Percentiles rank a stretch among this genome's conserved stretches.
These are phyloP conservation scores for Achatina immaculata DNA, from an alignment of 1,140 invertebrate species.

Conservation along the genomic window DNA sequence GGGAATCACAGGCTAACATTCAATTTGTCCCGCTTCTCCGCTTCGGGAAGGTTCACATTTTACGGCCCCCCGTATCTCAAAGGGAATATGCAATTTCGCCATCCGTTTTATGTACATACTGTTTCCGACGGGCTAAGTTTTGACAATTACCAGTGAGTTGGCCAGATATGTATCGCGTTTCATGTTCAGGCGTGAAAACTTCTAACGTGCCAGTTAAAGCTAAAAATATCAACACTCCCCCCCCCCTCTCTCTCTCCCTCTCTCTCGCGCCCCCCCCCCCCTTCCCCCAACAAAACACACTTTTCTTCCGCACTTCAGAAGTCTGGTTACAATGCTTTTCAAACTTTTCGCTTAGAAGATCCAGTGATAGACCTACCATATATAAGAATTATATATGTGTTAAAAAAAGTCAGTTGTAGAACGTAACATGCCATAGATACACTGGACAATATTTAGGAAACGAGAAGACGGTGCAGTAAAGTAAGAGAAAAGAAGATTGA, in stretches of 20 bases:
- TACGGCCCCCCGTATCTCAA: neutral
- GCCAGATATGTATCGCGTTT: conserved; percentile 10
- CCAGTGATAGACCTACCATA: no score
- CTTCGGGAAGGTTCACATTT: neutral
- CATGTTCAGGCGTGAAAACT: conserved; percentile 16
- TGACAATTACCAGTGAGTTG: conserved; percentile 8
- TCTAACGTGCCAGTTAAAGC: neutral
- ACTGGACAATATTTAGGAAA: no score
- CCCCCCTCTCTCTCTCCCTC: neutral
- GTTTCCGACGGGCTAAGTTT: neutral
- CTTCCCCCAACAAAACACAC: neutral
- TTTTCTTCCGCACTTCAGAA: no score
- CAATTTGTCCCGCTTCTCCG: conserved; percentile 4
- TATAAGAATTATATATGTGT: no score
- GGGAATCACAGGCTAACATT: neutral
- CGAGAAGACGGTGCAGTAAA: no score
- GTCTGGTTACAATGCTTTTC: no score
- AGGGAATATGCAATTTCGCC: conserved; percentile 2
- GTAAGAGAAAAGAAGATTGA: no score
- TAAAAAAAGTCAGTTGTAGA: no score
- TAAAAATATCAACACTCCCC: neutral
- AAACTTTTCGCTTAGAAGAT: no score
- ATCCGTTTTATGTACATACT: conserved; percentile 17
- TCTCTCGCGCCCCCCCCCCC: neutral
- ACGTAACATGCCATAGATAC: no score